A percentile compares a stretch with the other conserved stretches of the same genome.
These are phyloP conservation scores for Gymnocephalus cernua DNA, from an alignment of 2,113 vertebrate genomes.

Conservation along the genomic window DNA sequence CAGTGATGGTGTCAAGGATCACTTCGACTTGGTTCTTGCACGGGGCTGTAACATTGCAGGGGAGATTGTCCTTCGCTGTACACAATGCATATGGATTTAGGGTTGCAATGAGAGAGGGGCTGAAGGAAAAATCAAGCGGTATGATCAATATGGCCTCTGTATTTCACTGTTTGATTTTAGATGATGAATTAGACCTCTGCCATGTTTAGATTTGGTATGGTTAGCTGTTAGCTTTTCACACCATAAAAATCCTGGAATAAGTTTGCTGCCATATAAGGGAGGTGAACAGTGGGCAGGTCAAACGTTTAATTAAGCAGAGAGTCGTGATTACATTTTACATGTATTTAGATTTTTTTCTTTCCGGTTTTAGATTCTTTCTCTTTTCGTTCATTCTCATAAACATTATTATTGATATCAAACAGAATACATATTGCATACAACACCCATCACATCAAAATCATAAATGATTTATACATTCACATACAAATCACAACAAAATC, in stretches of 20 bases:
- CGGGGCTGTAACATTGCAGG: conserved; percentile 37
- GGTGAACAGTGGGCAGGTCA: not conserved
- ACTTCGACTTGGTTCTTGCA: conserved; percentile 59
- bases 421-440: not conserved
- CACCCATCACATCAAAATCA: not conserved
- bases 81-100: conserved; percentile 27
- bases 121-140: not conserved
- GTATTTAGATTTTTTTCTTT: not conserved
- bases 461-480: not conserved
- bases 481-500: not conserved
- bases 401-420: not conserved
- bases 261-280: not conserved
- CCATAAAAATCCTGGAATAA: not conserved
- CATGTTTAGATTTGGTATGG: not conserved
- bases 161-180: not conserved
- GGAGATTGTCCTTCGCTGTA: conserved; percentile 22
- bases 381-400: not conserved
- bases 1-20: conserved; percentile 71
- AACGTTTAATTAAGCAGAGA: not conserved
- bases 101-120: not conserved
- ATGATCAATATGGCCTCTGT: conserved; percentile 28
- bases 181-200: conserved; percentile 1
- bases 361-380: not conserved
- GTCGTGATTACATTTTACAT: not conserved
- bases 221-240: not conserved